Conservation (phyloP, 2,888 invertebrate species). For the Drepana falcataria region DNA sequence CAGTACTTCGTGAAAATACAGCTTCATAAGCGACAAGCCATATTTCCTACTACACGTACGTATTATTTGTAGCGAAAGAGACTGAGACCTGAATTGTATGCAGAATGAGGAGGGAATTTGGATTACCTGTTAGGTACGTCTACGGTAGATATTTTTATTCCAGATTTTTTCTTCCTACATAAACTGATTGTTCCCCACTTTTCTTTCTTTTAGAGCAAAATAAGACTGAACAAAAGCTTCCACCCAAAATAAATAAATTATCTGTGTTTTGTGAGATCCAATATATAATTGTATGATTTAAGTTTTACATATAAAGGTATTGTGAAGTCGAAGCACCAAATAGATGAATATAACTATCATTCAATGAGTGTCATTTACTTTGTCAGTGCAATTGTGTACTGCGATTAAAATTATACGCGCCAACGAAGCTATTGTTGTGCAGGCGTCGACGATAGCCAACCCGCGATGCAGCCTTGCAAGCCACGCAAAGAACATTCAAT, state of each 20-base stretch:
- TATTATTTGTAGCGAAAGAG: conserved; percentile 13
- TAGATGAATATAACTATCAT: too few species aligned
- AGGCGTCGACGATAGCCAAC: conserved; percentile 38
- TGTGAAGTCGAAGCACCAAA: too few species aligned
- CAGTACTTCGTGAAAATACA: conserved; percentile 33
- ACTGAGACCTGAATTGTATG: conserved; percentile 6
- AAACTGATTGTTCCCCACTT: too few species aligned
- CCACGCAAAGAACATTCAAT: conserved; percentile 70
- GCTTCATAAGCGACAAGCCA: conserved; percentile 43
- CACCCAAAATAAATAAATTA: too few species aligned
- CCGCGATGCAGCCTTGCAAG: conserved; percentile 36
- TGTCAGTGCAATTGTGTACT: neutral
- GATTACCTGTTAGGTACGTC: neutral
- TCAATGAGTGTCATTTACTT: too few species aligned
- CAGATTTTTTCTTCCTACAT: too few species aligned
- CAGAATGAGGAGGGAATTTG: neutral
- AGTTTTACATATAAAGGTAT: too few species aligned
- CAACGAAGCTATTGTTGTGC: conserved; percentile 57
- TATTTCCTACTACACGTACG: conserved; percentile 23
- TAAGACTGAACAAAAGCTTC: too few species aligned
- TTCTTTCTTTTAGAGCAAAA: too few species aligned
- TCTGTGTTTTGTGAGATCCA: too few species aligned
- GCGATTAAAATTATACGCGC: conserved; percentile 58
- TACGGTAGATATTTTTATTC: too few species aligned
- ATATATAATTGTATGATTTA: too few species aligned